Base-by-base conservation (phyloP, 2,888 invertebrate genomes). In the Branchinecta sandiegonensis region DNA sequence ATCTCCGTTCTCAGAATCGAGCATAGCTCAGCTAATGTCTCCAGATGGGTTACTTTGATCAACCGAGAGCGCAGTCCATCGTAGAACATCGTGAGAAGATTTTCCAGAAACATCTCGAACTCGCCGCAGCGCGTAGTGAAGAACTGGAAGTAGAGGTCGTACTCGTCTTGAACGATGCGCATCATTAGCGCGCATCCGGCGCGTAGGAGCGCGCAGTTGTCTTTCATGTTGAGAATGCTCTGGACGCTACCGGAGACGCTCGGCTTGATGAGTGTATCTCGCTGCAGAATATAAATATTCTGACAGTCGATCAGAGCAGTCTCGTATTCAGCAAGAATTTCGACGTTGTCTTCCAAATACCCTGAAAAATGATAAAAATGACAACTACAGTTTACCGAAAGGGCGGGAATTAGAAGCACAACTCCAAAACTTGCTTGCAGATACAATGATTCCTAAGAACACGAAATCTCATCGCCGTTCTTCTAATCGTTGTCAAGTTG, bases 21-120 rank as follows among this genome's bases (percentile, higher is more conserved):
- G 77, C 97, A 97, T 67, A 99, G 85, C 78, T 99, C 99, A 0
- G 96, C 92, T 46, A 99, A 81, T 0, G 97, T 96, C 81, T 99
- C 99, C 76, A 99, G 81, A 78, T 99, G 97, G 77, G 94, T 94
- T 71, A 97, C 91, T 78, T 94, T 92, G 71, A 99, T 94, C 69
- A 99, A 88, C 74, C 91, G 86, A 1, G 99, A 97, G 2, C 97
- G 83, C 72, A 99, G 80, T 8, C 87, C 86, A 77, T 99, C 97
- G 77, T 99, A 99, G 48, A 96, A 78, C 48, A 88, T 86, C 67
- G 86, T 88, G 76, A 95, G 95, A 0, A 96, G 79, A 0, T 86
- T 85, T 74, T 89, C 91, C 67, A 94, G 80, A 78, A 92, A 94
- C 50, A 76, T 74, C 83, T 84, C 83, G 8, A 92, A 76, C 66